Evolutionary conservation across 2,797 vertebrate genomes (phyloP).

Genomic region (Onychomys leucogaster): DNA sequence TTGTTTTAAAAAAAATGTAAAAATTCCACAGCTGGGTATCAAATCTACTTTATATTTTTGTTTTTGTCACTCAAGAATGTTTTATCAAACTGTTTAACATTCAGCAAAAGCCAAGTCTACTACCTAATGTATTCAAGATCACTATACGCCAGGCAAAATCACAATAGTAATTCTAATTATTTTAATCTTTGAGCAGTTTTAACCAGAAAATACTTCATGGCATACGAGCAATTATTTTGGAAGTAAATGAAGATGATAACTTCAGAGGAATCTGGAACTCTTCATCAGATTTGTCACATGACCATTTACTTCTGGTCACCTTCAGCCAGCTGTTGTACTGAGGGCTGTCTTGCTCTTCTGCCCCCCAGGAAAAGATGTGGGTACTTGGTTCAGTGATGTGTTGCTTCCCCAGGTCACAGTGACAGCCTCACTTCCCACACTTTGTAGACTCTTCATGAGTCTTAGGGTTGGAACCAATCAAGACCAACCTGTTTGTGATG

Average conservation of each 20-base stretch:
- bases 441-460: background rate
- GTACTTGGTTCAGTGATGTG: background rate
- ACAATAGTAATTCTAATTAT: background rate
- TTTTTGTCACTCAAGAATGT: conserved; percentile 14
- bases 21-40: background rate
- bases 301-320: background rate
- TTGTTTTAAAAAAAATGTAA: background rate
- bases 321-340: background rate
- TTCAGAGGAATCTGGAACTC: background rate
- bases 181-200: background rate
- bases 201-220: background rate
- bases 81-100: background rate
- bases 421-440: background rate
- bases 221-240: background rate
- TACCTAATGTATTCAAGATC: background rate
- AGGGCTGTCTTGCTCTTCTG: background rate
- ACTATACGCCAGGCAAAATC: background rate
- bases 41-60: background rate
- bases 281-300: background rate
- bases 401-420: background rate
- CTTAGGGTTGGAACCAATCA: background rate
- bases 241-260: background rate
- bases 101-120: background rate
- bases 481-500: background rate
- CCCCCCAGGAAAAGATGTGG: background rate